Evolutionary conservation across 2,113 vertebrate genomes (phyloP).

Genomic region (Dinomys branickii): DNA sequence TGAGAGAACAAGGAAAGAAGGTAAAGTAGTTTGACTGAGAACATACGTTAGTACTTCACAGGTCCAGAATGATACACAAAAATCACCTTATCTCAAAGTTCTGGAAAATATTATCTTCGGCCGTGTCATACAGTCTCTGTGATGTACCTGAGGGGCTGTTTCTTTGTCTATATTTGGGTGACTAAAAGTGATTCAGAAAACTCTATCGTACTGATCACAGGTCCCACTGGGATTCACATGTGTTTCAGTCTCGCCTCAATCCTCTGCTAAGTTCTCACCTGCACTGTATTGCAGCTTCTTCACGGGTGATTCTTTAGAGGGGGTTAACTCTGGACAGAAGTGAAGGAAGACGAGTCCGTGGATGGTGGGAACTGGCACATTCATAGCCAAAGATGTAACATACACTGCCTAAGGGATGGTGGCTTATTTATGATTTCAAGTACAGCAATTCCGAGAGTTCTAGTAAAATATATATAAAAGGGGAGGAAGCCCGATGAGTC

Average conservation of each 20-base stretch:
- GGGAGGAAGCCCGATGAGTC: neutral
- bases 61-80: neutral
- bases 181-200: neutral
- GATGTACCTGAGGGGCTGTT: neutral
- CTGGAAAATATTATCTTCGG: neutral
- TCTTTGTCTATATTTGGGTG: neutral
- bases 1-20: neutral
- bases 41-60: neutral
- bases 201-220: neutral
- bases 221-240: neutral
- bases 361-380: neutral
- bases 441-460: neutral
- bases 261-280: neutral
- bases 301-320: neutral
- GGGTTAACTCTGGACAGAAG: neutral
- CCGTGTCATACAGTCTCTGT: neutral
- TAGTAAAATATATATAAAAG: neutral
- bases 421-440: neutral
- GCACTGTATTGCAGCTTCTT: neutral
- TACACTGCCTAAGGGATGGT: neutral
- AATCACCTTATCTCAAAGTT: neutral
- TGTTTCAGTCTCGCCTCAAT: neutral
- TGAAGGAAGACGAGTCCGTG: neutral
- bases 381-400: neutral
- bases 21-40: neutral